These are phyloP conservation scores for Pyxicephalus adspersus DNA, from an alignment of 2,113 vertebrate species.

Conservation along the genomic window DNA sequence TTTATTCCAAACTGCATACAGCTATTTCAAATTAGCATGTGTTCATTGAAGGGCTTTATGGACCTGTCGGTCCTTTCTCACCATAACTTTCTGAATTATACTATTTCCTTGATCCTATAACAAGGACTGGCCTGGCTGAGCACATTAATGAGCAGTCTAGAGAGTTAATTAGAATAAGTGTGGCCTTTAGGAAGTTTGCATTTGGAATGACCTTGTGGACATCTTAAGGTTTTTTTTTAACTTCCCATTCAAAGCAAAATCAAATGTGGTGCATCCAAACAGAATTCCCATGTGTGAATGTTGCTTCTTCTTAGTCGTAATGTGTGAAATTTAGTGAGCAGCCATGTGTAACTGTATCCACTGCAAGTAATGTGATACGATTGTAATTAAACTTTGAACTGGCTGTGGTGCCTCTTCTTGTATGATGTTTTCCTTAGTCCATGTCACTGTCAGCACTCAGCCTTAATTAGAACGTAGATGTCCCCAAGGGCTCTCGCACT, in stretches of 20 bases:
- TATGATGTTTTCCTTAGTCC: slow-evolving; percentile 20
- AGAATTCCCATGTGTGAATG: slow-evolving; percentile 2
- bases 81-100: too few relatives aligned
- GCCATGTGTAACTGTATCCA: slow-evolving; percentile 50
- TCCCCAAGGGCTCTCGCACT: neutral
- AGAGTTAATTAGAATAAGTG: slow-evolving; percentile 22
- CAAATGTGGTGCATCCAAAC: slow-evolving; percentile 22
- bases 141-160: slow-evolving; percentile 1
- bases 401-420: neutral
- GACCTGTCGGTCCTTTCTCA: too few relatives aligned
- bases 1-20: too few relatives aligned
- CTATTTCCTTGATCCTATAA: neutral
- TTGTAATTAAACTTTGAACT: slow-evolving; percentile 51
- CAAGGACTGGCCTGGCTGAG: slow-evolving; percentile 34
- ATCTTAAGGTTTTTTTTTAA: slow-evolving; percentile 24
- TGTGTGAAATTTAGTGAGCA: slow-evolving; percentile 40
- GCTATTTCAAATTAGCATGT: too few relatives aligned
- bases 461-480: slow-evolving; percentile 19
- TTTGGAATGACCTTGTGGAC: slow-evolving; percentile 29
- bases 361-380: slow-evolving; percentile 25
- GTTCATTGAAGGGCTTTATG: too few relatives aligned
- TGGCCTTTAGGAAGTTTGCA: slow-evolving; percentile 28
- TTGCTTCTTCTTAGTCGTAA: slow-evolving; percentile 31
- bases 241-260: slow-evolving; percentile 30
- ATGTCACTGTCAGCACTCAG: slow-evolving; percentile 22